These are phyloP conservation scores for Orgyia antiqua DNA, from an alignment of 2,888 invertebrate genomes.

Conservation along the genomic window DNA sequence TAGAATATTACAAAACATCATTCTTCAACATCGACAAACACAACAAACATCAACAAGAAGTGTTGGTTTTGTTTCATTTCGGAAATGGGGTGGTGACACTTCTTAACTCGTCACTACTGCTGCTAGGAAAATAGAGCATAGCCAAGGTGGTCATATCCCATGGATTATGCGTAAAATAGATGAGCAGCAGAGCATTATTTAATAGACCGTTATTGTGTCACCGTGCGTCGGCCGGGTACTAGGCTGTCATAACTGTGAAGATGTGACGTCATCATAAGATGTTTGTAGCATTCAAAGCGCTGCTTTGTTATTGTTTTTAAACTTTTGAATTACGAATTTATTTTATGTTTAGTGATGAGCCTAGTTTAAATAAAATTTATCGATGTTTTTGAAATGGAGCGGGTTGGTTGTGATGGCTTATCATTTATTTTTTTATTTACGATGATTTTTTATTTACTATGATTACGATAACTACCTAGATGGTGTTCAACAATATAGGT, in stretches of 20 bases:
- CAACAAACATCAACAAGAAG: no score
- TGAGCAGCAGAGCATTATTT: slow-evolving; percentile 14
- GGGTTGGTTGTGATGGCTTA: neutral
- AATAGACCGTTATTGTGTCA: slow-evolving; percentile 26
- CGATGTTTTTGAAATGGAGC: no score
- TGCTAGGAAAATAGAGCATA: no score
- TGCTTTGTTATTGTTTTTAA: slow-evolving; percentile 4
- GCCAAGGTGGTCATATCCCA: neutral
- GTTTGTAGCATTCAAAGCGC: neutral
- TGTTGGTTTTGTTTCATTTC: no score
- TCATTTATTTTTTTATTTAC: no score
- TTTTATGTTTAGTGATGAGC: slow-evolving; percentile 3
- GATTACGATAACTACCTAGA: no score
- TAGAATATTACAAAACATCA: no score
- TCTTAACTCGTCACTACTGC: no score
- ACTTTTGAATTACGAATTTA: slow-evolving; percentile 1
- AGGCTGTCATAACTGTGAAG: slow-evolving; percentile 27
- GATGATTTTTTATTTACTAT: no score
- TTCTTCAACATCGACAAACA: no score
- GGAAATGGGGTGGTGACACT: no score
- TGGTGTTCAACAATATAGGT: no score
- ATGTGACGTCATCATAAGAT: slow-evolving; percentile 22
- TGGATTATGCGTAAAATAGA: slow-evolving; percentile 7
- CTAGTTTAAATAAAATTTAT: neutral
- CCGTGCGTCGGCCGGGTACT: slow-evolving; percentile 18